phyloP scores from a whole-genome alignment of 2,797 vertebrate genomes.

The Limosa lapponica region DNA sequence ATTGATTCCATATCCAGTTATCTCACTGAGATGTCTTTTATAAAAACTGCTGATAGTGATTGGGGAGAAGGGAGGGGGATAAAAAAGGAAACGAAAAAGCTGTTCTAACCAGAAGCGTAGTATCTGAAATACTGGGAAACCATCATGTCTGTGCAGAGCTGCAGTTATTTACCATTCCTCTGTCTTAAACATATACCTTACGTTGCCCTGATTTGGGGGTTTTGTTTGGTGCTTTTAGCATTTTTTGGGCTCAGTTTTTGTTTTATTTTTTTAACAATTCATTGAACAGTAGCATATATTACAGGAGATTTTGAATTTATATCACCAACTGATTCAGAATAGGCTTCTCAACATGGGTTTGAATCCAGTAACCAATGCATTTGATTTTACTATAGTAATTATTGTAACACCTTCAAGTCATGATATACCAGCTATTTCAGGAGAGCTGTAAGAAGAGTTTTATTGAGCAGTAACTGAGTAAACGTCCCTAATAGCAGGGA shows the following conservation, averaged over 20 bases:
- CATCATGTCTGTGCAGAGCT: not conserved
- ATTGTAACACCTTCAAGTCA: not conserved
- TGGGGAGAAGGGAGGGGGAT: constrained; percentile 20
- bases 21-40: constrained; percentile 66
- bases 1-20: constrained; percentile 73
- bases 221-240: not conserved
- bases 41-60: constrained; percentile 66
- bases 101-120: not conserved
- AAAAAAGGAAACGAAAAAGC: not conserved
- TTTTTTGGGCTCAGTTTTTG: not conserved
- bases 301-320: not conserved
- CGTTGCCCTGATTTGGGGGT: not conserved
- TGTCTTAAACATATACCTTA: not conserved
- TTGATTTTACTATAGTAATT: not conserved
- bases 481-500: not conserved
- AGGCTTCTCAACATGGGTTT: not conserved
- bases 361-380: not conserved
- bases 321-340: not conserved
- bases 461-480: not conserved
- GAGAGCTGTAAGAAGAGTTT: not conserved
- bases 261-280: not conserved
- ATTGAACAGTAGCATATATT: not conserved
- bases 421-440: not conserved
- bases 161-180: constrained; percentile 22
- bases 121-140: constrained; percentile 31